A percentile compares a stretch with the other conserved stretches of the same genome.
These are phyloP conservation scores for Monopterus albus DNA, from an alignment of 2,113 vertebrate species.

Conservation along the genomic window DNA sequence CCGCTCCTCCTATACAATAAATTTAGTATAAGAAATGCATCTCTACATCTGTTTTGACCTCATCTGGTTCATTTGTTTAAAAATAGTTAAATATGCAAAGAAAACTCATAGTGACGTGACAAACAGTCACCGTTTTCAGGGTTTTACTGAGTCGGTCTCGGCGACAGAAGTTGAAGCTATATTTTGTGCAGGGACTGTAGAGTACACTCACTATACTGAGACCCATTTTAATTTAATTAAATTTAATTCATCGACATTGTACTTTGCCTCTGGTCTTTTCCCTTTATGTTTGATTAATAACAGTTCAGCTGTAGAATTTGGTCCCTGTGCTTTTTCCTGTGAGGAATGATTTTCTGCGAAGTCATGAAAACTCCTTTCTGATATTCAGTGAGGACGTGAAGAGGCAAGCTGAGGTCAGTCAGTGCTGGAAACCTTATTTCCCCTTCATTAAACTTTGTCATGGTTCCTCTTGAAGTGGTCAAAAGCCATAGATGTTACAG, in stretches of 20 bases:
- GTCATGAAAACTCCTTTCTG: constrained; percentile 17
- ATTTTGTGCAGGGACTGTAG: background rate
- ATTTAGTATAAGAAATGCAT: no score
- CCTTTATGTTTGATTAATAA: constrained; percentile 55
- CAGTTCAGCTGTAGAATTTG: constrained; percentile 18
- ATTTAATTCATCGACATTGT: constrained; percentile 51
- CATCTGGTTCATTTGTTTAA: background rate
- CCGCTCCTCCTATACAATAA: constrained; percentile 4
- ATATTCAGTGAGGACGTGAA: background rate
- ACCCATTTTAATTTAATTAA: constrained; percentile 49
- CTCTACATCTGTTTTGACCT: background rate
- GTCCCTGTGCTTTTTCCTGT: constrained; percentile 1
- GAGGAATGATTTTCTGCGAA: constrained; percentile 40
- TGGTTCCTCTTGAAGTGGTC: background rate
- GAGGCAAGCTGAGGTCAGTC: constrained; percentile 12
- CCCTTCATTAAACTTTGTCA: background rate
- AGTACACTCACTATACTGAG: constrained; percentile 16
- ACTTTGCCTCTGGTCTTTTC: constrained; percentile 57
- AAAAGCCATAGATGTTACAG: background rate
- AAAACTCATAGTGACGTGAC: background rate
- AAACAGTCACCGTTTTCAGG: background rate
- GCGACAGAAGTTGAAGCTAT: constrained; percentile 3
- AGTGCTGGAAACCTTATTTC: constrained; percentile 3
- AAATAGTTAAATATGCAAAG: background rate
- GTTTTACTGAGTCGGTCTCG: constrained; percentile 20